Conservation (phyloP, 2,797 vertebrate genomes). For the Chelonia mydas region DNA sequence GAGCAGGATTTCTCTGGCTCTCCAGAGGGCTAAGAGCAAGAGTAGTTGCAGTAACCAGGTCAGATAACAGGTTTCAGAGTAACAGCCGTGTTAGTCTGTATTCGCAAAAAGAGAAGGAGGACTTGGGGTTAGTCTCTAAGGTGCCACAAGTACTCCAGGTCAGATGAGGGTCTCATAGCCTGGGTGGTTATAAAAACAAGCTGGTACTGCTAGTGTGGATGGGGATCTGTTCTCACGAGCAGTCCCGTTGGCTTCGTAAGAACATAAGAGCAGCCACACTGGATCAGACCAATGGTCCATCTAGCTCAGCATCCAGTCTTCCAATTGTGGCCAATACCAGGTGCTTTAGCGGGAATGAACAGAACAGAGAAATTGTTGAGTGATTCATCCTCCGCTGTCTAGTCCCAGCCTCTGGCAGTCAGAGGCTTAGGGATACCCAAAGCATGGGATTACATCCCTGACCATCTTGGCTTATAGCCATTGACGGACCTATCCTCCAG, state of each 20-base stretch:
- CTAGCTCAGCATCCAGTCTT: not conserved
- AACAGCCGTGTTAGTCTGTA: too few relatives aligned
- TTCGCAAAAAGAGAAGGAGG: too few relatives aligned
- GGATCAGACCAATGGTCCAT: not conserved
- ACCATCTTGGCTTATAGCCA: not conserved
- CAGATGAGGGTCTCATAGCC: not conserved
- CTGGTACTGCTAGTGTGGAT: too few relatives aligned
- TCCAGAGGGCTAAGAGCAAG: not conserved
- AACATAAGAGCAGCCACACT: not conserved
- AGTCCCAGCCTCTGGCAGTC: not conserved
- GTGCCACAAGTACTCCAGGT: too few relatives aligned
- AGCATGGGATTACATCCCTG: not conserved
- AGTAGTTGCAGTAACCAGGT: not conserved
- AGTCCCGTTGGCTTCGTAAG: not conserved
- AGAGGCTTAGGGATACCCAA: not conserved
- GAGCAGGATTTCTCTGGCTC: not conserved
- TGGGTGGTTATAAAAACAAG: not conserved
- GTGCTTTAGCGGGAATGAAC: not conserved
- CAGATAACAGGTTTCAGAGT: too few relatives aligned
- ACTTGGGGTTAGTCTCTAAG: too few relatives aligned
- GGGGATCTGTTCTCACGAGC: not conserved
- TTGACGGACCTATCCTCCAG: not conserved
- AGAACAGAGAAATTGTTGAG: not conserved
- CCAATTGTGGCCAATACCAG: not conserved
- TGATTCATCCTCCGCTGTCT: not conserved